A percentile compares a stretch with the other conserved stretches of the same genome.
These are phyloP conservation scores for Nephila pilipes DNA, from an alignment of 1,140 invertebrate species.

Conservation along the genomic window DNA sequence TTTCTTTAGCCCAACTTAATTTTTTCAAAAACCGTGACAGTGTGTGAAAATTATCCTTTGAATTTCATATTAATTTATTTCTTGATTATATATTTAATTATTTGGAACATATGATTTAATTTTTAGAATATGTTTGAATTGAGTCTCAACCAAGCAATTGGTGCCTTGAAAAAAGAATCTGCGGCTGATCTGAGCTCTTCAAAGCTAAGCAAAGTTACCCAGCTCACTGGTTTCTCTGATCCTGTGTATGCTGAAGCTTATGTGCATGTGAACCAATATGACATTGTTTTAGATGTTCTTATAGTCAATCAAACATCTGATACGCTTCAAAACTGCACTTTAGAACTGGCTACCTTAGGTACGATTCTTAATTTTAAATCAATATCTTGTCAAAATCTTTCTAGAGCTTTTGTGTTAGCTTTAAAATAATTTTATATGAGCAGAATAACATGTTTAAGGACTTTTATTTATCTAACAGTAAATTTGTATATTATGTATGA, in stretches of 20 bases:
- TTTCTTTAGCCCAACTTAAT: too few species aligned
- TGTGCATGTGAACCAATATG: conserved; percentile 99
- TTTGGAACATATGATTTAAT: not conserved
- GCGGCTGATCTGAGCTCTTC: conserved; percentile 80
- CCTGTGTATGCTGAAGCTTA: conserved; percentile 99
- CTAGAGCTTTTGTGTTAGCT: not conserved
- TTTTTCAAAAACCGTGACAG: too few species aligned
- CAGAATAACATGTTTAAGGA: too few species aligned
- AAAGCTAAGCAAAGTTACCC: conserved; percentile 88
- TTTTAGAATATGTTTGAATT: conserved; percentile 94
- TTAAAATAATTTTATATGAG: too few species aligned
- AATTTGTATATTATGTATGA: too few species aligned
- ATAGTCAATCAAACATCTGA: conserved; percentile 99
- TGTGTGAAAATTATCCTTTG: too few species aligned
- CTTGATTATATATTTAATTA: too few species aligned
- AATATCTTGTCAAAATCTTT: not conserved
- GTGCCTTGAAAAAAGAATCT: conserved; percentile 84
- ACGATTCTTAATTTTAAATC: conserved; percentile 21
- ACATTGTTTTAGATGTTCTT: conserved; percentile 97
- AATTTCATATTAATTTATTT: too few species aligned
- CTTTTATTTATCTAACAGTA: too few species aligned
- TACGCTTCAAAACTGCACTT: conserved; percentile 98
- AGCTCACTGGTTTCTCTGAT: conserved; percentile 99
- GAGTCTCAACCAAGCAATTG: conserved; percentile 94
- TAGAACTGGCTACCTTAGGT: conserved; percentile 97